These are phyloP conservation scores for Lutjanus campechanus DNA, from an alignment of 2,797 vertebrate genomes.

Conservation along the genomic window DNA sequence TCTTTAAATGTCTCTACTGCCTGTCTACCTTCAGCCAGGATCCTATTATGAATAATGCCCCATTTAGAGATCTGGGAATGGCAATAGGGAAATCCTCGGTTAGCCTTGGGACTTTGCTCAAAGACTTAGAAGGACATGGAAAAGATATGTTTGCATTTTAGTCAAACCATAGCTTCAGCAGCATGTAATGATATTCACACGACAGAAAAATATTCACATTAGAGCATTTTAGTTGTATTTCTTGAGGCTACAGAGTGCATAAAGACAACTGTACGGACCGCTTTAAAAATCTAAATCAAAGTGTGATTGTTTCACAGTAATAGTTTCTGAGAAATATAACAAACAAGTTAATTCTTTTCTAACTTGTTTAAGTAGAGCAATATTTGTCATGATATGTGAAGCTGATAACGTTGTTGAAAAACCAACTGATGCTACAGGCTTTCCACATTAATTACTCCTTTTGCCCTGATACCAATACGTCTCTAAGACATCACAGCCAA, in stretches of 20 bases:
- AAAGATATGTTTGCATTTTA: conserved; percentile 77
- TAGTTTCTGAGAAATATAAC: conserved; percentile 6
- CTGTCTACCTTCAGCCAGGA: conserved; percentile 84
- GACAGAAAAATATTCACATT: conserved; percentile 42
- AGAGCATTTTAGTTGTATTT: conserved; percentile 14
- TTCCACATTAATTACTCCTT: conserved; percentile 75
- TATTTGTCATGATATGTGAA: conserved; percentile 26
- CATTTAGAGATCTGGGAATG: conserved; percentile 89
- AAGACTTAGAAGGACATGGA: conserved; percentile 89
- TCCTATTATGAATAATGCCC: conserved; percentile 91
- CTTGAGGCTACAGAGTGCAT: conserved; percentile 13
- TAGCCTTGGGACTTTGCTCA: conserved; percentile 88
- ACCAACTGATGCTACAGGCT: conserved; percentile 49
- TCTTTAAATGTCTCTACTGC: conserved; percentile 71
- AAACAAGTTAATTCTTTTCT: conserved; percentile 37
- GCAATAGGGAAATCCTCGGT: conserved; percentile 84
- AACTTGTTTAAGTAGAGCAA: conserved; percentile 19
- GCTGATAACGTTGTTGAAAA: conserved; percentile 53
- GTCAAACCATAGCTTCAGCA: conserved; percentile 33
- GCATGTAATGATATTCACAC: conserved; percentile 21
- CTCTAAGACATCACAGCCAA: conserved; percentile 54
- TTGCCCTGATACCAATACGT: conserved; percentile 55
- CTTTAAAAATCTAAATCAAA: conserved; percentile 19
- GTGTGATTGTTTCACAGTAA: conserved; percentile 10
- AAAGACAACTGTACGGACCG: conserved; percentile 23